Percentiles rank a stretch among this genome's conserved stretches.
Conservation (phyloP, 2,888 invertebrate genomes). For the Acanthosepion pharaonis region DNA sequence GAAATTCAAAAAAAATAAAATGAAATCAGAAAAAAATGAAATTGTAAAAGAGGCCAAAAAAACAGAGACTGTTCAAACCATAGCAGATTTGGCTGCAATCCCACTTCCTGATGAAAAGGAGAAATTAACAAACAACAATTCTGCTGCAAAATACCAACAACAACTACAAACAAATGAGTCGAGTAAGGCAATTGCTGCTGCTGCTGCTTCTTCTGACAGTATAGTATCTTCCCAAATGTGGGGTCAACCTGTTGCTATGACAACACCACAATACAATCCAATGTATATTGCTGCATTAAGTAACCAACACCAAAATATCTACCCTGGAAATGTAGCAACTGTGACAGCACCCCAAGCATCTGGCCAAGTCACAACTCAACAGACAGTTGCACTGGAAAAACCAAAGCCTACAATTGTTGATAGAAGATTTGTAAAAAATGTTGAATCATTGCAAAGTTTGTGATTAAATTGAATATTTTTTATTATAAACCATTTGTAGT, state of each 20-base stretch:
- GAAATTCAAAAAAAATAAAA: background rate
- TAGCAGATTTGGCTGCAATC: conserved; percentile 34
- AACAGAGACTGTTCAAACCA: background rate
- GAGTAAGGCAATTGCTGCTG: background rate
- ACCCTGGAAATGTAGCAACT: background rate
- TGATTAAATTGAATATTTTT: background rate
- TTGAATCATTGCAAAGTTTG: conserved; percentile 48
- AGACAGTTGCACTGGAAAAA: conserved; percentile 16
- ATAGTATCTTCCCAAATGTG: conserved; percentile 39
- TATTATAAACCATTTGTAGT: background rate
- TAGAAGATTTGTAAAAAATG: conserved; percentile 63
- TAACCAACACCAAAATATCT: conserved; percentile 47
- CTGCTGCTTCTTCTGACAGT: conserved; percentile 36
- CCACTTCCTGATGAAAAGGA: conserved; percentile 35
- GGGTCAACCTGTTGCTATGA: background rate
- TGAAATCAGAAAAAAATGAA: background rate
- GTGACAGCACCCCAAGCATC: background rate
- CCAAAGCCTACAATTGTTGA: conserved; percentile 57
- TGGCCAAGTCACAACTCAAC: background rate
- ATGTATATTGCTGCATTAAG: conserved; percentile 37
- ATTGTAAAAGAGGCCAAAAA: background rate
- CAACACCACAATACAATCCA: background rate
- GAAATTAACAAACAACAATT: background rate
- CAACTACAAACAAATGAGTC: background rate
- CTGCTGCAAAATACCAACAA: background rate